Base-by-base conservation (phyloP, 53 echinoderm and acorn worm genomes). In the Paracentrotus lividus region DNA sequence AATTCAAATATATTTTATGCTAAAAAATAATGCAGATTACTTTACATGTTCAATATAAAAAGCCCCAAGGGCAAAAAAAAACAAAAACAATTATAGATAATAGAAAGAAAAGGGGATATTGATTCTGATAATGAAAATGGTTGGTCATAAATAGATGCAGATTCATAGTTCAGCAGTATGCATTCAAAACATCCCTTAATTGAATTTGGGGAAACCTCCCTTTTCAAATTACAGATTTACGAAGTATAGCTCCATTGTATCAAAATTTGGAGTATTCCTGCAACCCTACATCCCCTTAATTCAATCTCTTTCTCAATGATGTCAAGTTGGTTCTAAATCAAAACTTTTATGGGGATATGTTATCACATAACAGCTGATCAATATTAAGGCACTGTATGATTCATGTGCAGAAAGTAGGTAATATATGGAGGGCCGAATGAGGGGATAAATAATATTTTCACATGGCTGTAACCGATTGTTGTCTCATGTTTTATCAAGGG, bases 301-400 rank as follows among this genome's bases (percentile, higher is more conserved):
- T 23, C 8, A 81, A 81, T n/a, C 81, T 24, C 49, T 47, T 81
- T 86, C 57, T 56, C 54, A 86, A 86, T 36, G 24, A 57, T 34
- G 1, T 49, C 29, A 47, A 9, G 33, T 86, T 53, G 29, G 56
- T 53, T 56, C 23, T 56, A 33, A 55, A 86, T 55, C 33, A 86
- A 56, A 86, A 54, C 1, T 32, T 86, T 53, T 56, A 86, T 86
- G 20, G 20, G 21, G 57, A 86, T 56, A 32, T 54, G 55, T 86
- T 56, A 57, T 27, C 56, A 56, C 86, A 31, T 4, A 86, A 56
- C 86, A 86, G 86, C 34, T 86, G 86, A 86, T 56, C 54, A 54
- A 86, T 86, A n/a, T 29, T 55, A 15, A 18, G 27, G 16, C 26
- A 21, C 32, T 36, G 16, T 1, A 34, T 86, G 86, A 86, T 86